Base-by-base conservation (phyloP, 2,888 invertebrate genomes). In the Cephalotes varians region DNA sequence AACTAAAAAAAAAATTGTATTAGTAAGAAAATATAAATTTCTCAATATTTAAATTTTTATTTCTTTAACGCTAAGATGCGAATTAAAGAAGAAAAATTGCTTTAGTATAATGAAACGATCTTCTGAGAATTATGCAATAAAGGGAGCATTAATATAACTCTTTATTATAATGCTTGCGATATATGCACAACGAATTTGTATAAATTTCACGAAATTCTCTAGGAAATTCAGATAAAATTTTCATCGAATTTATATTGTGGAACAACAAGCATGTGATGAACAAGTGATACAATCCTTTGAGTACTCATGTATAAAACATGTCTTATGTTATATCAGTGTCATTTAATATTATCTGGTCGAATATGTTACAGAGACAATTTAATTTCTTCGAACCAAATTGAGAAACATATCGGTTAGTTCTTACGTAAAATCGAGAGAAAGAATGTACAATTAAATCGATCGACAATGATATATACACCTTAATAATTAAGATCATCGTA, bases 381-480 rank as follows among this genome's bases (percentile, higher is more conserved):
- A 18, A 44, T 40, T 25, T 44, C 76, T 65, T 60, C 49, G 67
- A 58, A 83, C 74, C 28, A 67, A 83, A 76, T 74, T 37, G 71
- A 82, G 67, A 31, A 71, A 5, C 12, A 0, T 62, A 37, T 72
- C 72, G n/a, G 31, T 72, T 84, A 85, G 49, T 85, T 86, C 87
- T 60, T 87, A 86, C 71, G 79, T 18, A 87, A 82, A 84, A 72
- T 40, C 49, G 51, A 79, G 81, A 86, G 51, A 54, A 90, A 85
- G 40, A 69, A 85, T 83, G 34, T 84, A 84, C 73, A 86, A 83
- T 87, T 77, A 84, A 82, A 64, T 73, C 76, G 76, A 71, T 90
- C 56, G 60, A 83, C 76, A 88, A 67, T 85, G 76, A 86, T 86
- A 85, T 86, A 83, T 86, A 88, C 83, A 90, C 44, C 82, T 85